These are phyloP conservation scores for Neuroterus valhalla DNA, from an alignment of 1,140 invertebrate species.

Conservation along the genomic window DNA sequence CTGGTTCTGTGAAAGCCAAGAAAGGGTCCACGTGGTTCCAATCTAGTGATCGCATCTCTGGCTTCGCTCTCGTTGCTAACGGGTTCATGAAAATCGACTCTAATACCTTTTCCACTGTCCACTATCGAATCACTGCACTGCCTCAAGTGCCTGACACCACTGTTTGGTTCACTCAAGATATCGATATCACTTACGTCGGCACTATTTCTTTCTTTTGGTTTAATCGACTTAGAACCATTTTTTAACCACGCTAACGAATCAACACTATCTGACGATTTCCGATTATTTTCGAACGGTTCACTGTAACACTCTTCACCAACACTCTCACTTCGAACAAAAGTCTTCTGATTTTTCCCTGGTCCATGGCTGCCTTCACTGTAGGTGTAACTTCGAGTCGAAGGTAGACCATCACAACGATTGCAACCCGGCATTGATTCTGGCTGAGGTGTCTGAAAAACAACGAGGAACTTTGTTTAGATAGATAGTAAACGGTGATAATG, in stretches of 20 bases:
- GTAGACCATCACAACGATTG: conserved; percentile 51
- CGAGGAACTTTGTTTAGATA: neutral
- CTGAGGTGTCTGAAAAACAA: conserved; percentile 25
- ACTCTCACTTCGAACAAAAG: conserved; percentile 62
- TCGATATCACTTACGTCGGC: conserved; percentile 56
- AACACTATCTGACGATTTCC: conserved; percentile 23
- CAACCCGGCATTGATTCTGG: conserved; percentile 42
- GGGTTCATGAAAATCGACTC: conserved; percentile 61
- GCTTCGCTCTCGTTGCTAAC: conserved; percentile 57
- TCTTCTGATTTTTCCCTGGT: conserved; percentile 46
- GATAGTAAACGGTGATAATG: no score
- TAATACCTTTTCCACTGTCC: conserved; percentile 58
- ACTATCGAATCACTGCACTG: conserved; percentile 69
- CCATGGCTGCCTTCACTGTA: conserved; percentile 59
- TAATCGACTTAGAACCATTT: conserved; percentile 45
- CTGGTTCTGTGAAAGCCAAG: conserved; percentile 56
- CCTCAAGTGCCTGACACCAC: conserved; percentile 57
- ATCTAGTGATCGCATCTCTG: conserved; percentile 59
- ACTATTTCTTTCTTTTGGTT: conserved; percentile 52
- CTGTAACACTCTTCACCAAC: conserved; percentile 62
- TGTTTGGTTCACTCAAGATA: conserved; percentile 33
- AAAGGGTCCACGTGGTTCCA: conserved; percentile 71
- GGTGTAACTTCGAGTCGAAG: conserved; percentile 58
- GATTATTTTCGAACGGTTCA: conserved; percentile 44
- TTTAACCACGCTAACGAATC: conserved; percentile 39